Evolutionary conservation across 1,140 invertebrate genomes (phyloP), one percentile per base, ranked within the genome.

Genomic region (Zaprionus capensis): DNA sequence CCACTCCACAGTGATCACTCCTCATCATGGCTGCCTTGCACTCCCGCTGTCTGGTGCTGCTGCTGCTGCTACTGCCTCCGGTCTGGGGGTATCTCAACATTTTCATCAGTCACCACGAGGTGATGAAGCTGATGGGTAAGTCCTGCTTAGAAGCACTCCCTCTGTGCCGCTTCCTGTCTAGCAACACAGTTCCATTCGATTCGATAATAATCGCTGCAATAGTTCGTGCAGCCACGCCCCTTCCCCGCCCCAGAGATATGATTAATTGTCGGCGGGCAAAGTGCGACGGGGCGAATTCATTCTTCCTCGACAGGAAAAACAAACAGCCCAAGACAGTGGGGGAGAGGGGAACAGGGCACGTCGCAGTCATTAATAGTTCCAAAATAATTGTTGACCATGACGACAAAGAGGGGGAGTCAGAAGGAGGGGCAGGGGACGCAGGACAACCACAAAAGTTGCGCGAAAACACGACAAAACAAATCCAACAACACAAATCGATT

Each of bases 111-210:
- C 94, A 96, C 91, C 94, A 95, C 58, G 96, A 96, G 94, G 95
- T 96, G 82, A 95, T 95, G 94, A 96, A 96, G 92, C 94, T 96
- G 76, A 93, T 96, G 92, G 96, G 96, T 96, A 93, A 95, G 93
- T 83, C 57, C 61, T 26, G 26, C 17, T 46, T 15, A 9, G n/a
- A 22, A 34, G 22, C 53, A 14, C 24, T 44, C 20, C 11, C 31
- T 34, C 31, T 34, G 1, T 11, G 31, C 1, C 4, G 20, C 44
- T 49, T n/a, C 26, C 38, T 55, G 28, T n/a, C 24, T n/a, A 20
- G 17, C n/a, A 36, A 56, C 17, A 49, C 51, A 58, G 26, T 66
- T 71, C 55, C 41, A 78, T 74, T 71, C 55, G 57, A 77, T 74
- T 64, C 28, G 53, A 69, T 57, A 68, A 73, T 58, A 77, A 80